These are phyloP conservation scores for Corythucha ciliata DNA, from an alignment of 2,888 invertebrate species.

Conservation along the genomic window DNA sequence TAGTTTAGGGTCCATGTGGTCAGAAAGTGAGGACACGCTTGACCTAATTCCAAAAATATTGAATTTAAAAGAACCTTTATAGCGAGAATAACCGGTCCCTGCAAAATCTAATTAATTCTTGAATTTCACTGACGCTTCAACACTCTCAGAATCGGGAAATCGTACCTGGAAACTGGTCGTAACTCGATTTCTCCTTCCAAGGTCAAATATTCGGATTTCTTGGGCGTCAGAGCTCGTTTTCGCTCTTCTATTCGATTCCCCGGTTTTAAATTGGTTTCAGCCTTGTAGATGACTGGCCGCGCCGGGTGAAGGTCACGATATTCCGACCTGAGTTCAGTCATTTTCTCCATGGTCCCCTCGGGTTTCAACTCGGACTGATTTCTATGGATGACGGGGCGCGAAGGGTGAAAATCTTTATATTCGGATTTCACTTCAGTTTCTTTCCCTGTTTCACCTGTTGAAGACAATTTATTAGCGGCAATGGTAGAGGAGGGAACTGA, in stretches of 20 bases:
- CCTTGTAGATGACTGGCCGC: slow-evolving; percentile 28
- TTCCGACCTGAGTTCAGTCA: slow-evolving; percentile 28
- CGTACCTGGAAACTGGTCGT: too few species aligned
- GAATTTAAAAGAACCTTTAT: background rate
- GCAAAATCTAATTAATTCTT: background rate
- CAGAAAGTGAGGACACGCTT: slow-evolving; percentile 15
- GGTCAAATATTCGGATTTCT: slow-evolving; percentile 18
- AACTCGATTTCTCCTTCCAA: slow-evolving; percentile 30
- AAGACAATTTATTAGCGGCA: too few species aligned
- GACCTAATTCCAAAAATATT: slow-evolving; percentile 10
- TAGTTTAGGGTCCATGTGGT: slow-evolving; percentile 18
- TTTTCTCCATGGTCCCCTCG: slow-evolving; percentile 26
- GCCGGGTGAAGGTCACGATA: slow-evolving; percentile 28
- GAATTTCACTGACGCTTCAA: background rate
- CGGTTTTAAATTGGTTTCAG: slow-evolving; percentile 29
- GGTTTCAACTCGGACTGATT: slow-evolving; percentile 27
- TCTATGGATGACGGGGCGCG: slow-evolving; percentile 23
- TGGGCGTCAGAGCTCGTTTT: slow-evolving; percentile 12
- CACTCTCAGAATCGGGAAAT: too few species aligned
- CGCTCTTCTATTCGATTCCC: slow-evolving; percentile 26
- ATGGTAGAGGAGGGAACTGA: too few species aligned
- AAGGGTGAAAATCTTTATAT: slow-evolving; percentile 30
- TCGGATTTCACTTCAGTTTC: slow-evolving; percentile 26
- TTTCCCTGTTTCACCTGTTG: slow-evolving; percentile 28
- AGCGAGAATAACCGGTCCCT: too few species aligned